Evolutionary conservation across 2,888 invertebrate species (phyloP), one percentile per base, ranked within the genome.

Genomic region (Drosophila longiperda): DNA sequence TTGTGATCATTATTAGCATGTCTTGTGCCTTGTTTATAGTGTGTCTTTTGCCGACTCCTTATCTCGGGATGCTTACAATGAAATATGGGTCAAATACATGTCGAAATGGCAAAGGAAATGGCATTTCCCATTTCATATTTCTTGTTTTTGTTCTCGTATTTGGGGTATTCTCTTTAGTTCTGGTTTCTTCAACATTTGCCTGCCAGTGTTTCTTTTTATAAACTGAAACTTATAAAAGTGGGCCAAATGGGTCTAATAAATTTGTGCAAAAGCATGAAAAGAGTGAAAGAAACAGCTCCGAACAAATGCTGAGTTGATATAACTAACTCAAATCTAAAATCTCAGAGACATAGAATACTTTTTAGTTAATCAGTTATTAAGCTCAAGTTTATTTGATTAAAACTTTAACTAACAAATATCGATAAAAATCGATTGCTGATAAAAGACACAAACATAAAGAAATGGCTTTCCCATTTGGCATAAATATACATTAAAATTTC

Each of bases 11-110:
- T 84, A 79, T 68, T 77, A 66, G 71, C 49, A 66, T 58, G 49
- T 64, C 54, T 65, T 53, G 34, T 72, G 54, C 50, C 62, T 45
- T 49, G 26, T 26, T 38, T 36, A 49, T 40, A 8, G 40, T 15
- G 15, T 58, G 64, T 60, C 55, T 63, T 65, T 40, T 17, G 40
- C 61, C 45, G 63, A 64, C 54, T 67, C 62, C 75, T 62, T 78
- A 63, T 81, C 66, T 57, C 49, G 64, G 33, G 42, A 53, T 54
- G 57, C 40, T 52, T 70, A 52, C 78, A 75, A 80, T 82, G 78
- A 83, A 86, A 87, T 83, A 83, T 85, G 80, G 87, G 87, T 83
- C 80, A 87, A 80, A 75, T 71, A 82, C 72, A 66, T 74, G 78
- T 73, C 34, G 67, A 85, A 85, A 83, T 82, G 80, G 66, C 65